These are phyloP conservation scores for Acanthurus lineatus DNA, from an alignment of 2,797 vertebrate species.

Conservation along the genomic window DNA sequence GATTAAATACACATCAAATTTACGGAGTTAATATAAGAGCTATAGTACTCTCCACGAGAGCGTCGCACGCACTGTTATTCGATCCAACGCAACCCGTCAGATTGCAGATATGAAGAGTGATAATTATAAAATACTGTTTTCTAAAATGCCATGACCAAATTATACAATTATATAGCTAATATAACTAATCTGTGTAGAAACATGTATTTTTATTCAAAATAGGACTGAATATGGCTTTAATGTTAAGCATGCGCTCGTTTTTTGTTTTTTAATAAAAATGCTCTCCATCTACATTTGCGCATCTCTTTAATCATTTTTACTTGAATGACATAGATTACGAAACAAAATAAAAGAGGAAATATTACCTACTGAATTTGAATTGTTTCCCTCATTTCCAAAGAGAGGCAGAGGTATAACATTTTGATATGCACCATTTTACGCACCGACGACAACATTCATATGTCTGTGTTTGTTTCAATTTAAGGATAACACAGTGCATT, in stretches of 20 bases:
- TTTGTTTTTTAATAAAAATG: background rate
- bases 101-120: constrained; percentile 5
- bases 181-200: background rate
- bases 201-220: background rate
- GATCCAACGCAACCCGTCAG: background rate
- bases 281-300: constrained; percentile 9
- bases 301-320: constrained; percentile 26
- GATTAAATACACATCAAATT: background rate
- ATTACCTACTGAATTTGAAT: background rate
- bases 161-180: too few relatives aligned
- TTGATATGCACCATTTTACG: constrained; percentile 27
- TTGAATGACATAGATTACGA: background rate
- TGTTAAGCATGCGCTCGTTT: background rate
- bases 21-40: background rate
- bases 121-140: background rate
- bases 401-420: constrained; percentile 18
- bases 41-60: background rate
- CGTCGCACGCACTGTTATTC: constrained; percentile 3
- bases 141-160: background rate
- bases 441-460: constrained; percentile 5
- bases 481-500: constrained; percentile 10
- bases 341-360: background rate
- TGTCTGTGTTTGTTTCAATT: constrained; percentile 12
- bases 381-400: background rate
- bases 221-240: background rate